These are phyloP conservation scores for Apostichopus californicus DNA, from an alignment of 35 echinoderm and acorn worm genomes.

Conservation along the genomic window DNA sequence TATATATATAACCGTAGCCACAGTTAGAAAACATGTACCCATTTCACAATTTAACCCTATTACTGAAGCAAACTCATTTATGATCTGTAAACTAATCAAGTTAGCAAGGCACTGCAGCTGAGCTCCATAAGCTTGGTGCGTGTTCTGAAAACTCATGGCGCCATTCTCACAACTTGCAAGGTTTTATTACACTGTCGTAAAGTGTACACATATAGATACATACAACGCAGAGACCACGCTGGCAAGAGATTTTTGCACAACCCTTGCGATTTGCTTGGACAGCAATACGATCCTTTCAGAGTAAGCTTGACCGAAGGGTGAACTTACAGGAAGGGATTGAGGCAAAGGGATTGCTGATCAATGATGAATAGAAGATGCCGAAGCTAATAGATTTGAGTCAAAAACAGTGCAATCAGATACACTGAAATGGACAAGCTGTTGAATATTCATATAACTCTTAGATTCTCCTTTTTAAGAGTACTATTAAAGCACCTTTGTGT, in stretches of 20 bases:
- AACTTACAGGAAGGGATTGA: neutral
- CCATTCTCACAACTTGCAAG: neutral
- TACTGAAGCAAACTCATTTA: constrained; percentile 16
- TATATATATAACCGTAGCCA: neutral
- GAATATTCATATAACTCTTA: too few species aligned
- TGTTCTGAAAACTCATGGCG: neutral
- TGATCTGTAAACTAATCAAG: neutral
- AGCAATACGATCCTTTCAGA: neutral
- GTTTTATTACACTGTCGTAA: constrained; percentile 1
- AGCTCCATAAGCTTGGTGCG: neutral
- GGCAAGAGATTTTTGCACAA: neutral
- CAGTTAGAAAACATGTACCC: neutral
- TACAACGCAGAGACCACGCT: neutral
- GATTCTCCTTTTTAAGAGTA: too few species aligned
- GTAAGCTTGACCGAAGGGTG: neutral
- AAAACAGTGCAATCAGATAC: too few species aligned
- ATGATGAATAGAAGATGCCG: too few species aligned
- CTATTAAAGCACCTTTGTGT: too few species aligned
- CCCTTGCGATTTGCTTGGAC: neutral
- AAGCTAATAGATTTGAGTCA: too few species aligned
- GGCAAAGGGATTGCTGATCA: too few species aligned
- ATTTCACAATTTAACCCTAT: constrained; percentile 1
- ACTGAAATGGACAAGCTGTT: too few species aligned
- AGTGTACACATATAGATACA: neutral
- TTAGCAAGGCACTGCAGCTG: constrained; percentile 1